Conservation (phyloP, 2,113 vertebrate genomes). For the Peromyscus leucopus region DNA sequence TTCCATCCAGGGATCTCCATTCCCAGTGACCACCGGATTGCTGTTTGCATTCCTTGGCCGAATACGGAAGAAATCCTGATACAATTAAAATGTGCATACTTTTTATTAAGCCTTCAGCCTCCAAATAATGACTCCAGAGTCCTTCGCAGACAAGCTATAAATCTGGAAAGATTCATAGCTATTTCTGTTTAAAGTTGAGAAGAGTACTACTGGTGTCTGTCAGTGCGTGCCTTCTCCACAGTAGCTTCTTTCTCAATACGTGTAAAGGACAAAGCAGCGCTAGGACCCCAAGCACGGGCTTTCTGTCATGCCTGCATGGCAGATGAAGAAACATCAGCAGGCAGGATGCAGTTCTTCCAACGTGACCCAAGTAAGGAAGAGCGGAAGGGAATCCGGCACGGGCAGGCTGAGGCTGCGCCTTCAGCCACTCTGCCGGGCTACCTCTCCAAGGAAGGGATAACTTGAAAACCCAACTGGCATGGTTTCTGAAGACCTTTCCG, state of each 20-base stretch:
- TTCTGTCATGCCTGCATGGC: not conserved
- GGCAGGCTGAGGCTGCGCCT: not conserved
- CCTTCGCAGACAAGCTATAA: not conserved
- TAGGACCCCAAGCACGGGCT: not conserved
- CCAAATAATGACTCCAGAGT: not conserved
- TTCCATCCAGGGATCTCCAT: not conserved
- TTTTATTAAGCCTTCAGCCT: not conserved
- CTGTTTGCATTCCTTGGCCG: not conserved
- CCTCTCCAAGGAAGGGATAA: not conserved
- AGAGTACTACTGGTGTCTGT: not conserved
- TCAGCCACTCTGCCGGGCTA: not conserved
- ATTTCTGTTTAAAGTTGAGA: slow-evolving; percentile 42
- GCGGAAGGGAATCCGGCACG: not conserved
- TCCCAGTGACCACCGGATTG: not conserved
- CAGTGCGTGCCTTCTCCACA: not conserved
- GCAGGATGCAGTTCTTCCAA: not conserved
- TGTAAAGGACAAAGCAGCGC: not conserved
- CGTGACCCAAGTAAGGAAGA: not conserved
- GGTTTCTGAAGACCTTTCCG: slow-evolving; percentile 32
- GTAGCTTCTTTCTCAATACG: not conserved
- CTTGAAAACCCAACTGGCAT: not conserved
- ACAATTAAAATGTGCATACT: not conserved
- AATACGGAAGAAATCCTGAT: not conserved
- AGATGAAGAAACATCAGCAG: not conserved
- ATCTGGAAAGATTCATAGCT: not conserved